Evolutionary conservation across 1,140 invertebrate species (phyloP), one percentile per base, ranked within the genome.

Genomic region (Sycobia sp.): DNA sequence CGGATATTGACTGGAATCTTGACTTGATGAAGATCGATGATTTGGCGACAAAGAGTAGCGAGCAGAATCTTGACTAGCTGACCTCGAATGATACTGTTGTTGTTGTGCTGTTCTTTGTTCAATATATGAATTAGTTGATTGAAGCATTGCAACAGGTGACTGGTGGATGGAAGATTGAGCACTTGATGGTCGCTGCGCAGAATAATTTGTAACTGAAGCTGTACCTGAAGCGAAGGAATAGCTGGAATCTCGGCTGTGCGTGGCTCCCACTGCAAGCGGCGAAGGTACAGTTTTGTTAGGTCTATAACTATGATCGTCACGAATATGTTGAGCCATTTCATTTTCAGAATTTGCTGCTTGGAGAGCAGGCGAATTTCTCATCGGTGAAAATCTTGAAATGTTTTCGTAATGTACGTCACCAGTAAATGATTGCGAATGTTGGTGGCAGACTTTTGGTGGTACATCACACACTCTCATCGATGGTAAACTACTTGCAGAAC

Each of bases 351-450:
- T 39, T 18, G 51, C 16, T 1, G 13, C 23, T 47, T 61, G 53
- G 2, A 71, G 9, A 0, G 67, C 68, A 1, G 73, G 72, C 0
- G 68, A 70, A 20, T 54, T 36, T 47, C 70, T 46, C 2, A 79
- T 22, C 0, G 79, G 75, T 0, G 74, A 76, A 20, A 80, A 81
- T 11, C 66, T 80, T 1, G 69, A 55, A 0, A 81, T 58, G 36
- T 81, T 81, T 32, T 81, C 79, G 62, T 81, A 81, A 60, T 81
- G 78, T 3, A 72, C 67, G 20, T 81, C 76, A 0, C 78, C 78
- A 4, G 77, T 81, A 39, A 80, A 81, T 0, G 78, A 80, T 14
- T 76, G 73, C 0, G 79, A 80, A 29, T 81, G 78, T 14, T 80
- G 79, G 23, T 81, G 79, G 13, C 78, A 76, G 20, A 77, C 74